A percentile compares a stretch with the other conserved stretches of the same genome.
These are phyloP conservation scores for Cryptotermes secundus DNA, from an alignment of 1,140 invertebrate genomes.

Conservation along the genomic window DNA sequence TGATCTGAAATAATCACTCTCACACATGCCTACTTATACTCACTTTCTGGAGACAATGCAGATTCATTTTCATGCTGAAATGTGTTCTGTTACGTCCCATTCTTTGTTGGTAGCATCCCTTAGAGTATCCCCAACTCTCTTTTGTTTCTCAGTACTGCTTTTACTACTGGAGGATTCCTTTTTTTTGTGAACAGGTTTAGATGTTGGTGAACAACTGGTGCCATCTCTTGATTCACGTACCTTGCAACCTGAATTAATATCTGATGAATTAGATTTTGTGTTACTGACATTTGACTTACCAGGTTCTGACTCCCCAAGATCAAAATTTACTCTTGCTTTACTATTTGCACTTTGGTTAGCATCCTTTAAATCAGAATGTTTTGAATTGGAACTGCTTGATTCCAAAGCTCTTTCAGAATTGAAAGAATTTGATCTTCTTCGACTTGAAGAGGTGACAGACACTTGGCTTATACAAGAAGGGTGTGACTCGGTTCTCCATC, in stretches of 20 bases:
- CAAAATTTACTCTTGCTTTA: conserved; percentile 27
- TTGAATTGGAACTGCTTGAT: not conserved
- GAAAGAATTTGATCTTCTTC: conserved; percentile 8
- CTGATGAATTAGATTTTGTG: not conserved
- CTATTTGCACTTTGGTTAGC: conserved; percentile 21
- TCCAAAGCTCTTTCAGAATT: not conserved
- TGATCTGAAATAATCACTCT: too few species aligned
- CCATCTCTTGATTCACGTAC: not conserved
- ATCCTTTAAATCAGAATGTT: not conserved
- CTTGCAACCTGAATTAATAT: not conserved
- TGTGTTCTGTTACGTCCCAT: not conserved
- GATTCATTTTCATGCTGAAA: not conserved
- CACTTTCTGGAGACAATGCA: not conserved
- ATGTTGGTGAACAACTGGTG: not conserved
- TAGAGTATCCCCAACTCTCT: not conserved
- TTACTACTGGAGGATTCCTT: conserved; percentile 15
- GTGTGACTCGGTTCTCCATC: not conserved
- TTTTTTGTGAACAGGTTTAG: conserved; percentile 14
- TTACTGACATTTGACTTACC: not conserved
- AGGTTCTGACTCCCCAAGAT: conserved; percentile 19
- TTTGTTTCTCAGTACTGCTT: not conserved
- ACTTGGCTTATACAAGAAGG: not conserved
- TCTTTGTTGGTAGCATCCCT: conserved; percentile 1
- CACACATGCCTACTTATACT: too few species aligned
- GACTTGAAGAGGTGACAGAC: not conserved